Conservation (phyloP, 1,140 invertebrate genomes). For the Lerema accius region DNA sequence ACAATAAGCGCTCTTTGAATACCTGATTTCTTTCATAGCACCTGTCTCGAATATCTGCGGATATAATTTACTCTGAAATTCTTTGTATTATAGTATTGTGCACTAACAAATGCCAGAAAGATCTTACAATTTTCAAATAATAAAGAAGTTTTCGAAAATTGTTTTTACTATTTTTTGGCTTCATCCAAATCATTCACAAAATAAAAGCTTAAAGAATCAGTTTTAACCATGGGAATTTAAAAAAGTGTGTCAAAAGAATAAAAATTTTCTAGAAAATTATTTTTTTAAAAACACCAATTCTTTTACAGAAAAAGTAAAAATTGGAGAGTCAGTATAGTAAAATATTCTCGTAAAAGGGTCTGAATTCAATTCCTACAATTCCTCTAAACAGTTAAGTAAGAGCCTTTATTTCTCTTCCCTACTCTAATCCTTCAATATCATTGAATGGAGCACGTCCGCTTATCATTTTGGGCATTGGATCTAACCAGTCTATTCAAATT, state of each 20-base stretch:
- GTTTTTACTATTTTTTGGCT: no score
- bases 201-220: background rate
- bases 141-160: no score
- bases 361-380: no score
- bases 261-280: no score
- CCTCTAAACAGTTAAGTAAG: background rate
- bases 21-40: slow-evolving; percentile 28
- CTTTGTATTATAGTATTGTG: slow-evolving; percentile 6
- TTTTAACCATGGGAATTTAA: no score
- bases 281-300: no score
- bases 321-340: no score
- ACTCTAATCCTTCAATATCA: slow-evolving; percentile 54
- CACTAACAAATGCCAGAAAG: background rate
- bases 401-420: slow-evolving; percentile 29
- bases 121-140: background rate
- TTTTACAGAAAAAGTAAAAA: no score
- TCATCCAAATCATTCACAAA: background rate
- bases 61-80: slow-evolving; percentile 5
- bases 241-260: no score
- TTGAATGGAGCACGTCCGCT: slow-evolving; percentile 72
- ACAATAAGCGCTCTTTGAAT: slow-evolving; percentile 27
- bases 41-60: slow-evolving; percentile 22
- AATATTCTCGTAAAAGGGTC: no score
- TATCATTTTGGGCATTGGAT: slow-evolving; percentile 66
- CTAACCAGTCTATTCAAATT: slow-evolving; percentile 76